These are phyloP conservation scores for Serinus canaria DNA, from an alignment of 2,113 vertebrate species.

Conservation along the genomic window DNA sequence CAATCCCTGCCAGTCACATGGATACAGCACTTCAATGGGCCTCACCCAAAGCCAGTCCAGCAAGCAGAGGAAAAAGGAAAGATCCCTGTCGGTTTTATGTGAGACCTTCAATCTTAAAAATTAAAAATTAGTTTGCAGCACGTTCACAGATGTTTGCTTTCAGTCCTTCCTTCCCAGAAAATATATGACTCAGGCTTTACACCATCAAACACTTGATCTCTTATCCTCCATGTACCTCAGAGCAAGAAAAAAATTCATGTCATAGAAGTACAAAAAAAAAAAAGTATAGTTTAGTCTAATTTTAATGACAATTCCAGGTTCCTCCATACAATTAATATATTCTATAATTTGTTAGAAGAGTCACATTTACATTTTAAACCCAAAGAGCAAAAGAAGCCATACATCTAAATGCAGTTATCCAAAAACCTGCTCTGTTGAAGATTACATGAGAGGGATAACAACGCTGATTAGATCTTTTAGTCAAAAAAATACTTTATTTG, in stretches of 20 bases:
- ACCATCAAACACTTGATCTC: not conserved
- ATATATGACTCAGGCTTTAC: not conserved
- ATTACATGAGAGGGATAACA: not conserved
- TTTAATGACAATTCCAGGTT: not conserved
- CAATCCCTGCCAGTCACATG: fast-evolving
- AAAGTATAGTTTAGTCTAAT: not conserved
- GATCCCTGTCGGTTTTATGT: not conserved
- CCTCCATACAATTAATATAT: not conserved
- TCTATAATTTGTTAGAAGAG: not conserved
- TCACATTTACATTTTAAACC: not conserved
- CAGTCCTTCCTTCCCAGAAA: not conserved
- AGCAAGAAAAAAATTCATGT: not conserved
- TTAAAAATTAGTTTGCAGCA: not conserved
- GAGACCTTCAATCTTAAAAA: not conserved
- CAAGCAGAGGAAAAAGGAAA: not conserved
- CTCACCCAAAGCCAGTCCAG: not conserved
- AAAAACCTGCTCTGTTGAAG: not conserved
- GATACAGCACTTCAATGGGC: not conserved
- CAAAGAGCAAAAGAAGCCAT: not conserved
- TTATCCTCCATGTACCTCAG: not conserved
- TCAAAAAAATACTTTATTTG: not conserved
- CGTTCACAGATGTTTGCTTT: not conserved
- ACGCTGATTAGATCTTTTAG: not conserved
- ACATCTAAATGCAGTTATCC: not conserved
- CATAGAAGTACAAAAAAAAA: not conserved